phyloP scores from a whole-genome alignment of 2,888 invertebrate genomes.

The Iphiclides podalirius region DNA sequence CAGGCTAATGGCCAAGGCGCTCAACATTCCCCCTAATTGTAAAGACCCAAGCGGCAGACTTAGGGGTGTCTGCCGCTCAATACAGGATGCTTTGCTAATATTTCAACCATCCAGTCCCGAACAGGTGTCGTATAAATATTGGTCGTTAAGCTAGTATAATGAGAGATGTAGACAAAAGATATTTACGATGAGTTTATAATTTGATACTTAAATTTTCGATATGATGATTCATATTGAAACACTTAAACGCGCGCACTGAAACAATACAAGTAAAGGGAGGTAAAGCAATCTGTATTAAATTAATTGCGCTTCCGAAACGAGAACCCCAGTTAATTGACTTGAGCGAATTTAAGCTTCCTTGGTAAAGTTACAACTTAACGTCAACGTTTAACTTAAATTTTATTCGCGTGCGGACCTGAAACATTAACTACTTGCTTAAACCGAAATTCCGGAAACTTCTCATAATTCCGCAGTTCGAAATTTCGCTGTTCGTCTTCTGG shows the following conservation, averaged over 20 bases:
- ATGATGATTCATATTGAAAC: neutral
- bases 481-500: slow-evolving; percentile 1
- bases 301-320: slow-evolving; percentile 22
- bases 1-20: no score
- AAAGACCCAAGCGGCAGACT: no score
- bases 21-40: no score
- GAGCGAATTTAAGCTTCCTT: slow-evolving; percentile 27
- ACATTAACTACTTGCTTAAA: slow-evolving; percentile 4
- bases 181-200: no score
- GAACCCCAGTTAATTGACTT: slow-evolving; percentile 23
- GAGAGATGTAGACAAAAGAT: no score
- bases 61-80: no score
- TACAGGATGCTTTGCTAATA: no score
- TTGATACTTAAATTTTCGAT: neutral
- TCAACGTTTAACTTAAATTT: slow-evolving; percentile 36
- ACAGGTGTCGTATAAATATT: no score
- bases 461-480: slow-evolving; percentile 1
- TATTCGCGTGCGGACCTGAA: slow-evolving; percentile 25
- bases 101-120: no score
- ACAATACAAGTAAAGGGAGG: slow-evolving; percentile 5
- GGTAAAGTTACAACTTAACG: slow-evolving; percentile 29
- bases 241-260: neutral
- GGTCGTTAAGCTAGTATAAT: no score
- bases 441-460: slow-evolving; percentile 1
- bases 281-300: slow-evolving; percentile 19